Evolutionary conservation across 1,140 invertebrate genomes (phyloP), one percentile per base, ranked within the genome.

Genomic region (Drosophila malerkotliana): DNA sequence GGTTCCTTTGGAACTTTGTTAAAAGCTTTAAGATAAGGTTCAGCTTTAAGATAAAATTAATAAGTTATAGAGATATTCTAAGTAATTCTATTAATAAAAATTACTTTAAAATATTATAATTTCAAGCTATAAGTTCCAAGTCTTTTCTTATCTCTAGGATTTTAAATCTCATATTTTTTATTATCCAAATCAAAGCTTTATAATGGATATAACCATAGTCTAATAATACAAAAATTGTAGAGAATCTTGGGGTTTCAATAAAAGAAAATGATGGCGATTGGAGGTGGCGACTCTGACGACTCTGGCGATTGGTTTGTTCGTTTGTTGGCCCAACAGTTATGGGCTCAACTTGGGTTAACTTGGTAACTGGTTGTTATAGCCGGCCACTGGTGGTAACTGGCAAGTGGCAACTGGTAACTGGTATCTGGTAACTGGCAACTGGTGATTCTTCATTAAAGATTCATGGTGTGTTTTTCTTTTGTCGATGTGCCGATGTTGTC

Each of bases 371-470:
- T 58, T 8, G 28, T 45, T 64, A 28, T 28, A 32, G 32, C 32
- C 32, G 32, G 32, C 32, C 8, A 32, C 32, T 32, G 32, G 32
- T 21, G 54, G 39, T 45, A n/a, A 9, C 51, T 41, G 26, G 58
- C 28, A 15, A n/a, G 21, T 53, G 51, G 60, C 55, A 44, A 55
- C 37, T 60, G 48, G 58, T 15, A 30, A 1, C 21, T 41, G 53
- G 34, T 28, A 30, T 18, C 24, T 57, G 49, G 60, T 55, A 47
- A 14, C 28, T 62, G 51, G 41, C 21, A 21, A 39, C 55, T 44
- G 52, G 66, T 79, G 60, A 89, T 89, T 89, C 84, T 89, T 89
- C 84, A 89, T 89, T 89, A 89, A 84, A 89, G 84, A 89, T 89
- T 89, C 84, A 89, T 89, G 80, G 79, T 75, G 84, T 89, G 84